Evolutionary conservation across 2,888 invertebrate genomes (phyloP), one percentile per base, ranked within the genome.

Genomic region (Pogonocherus hispidulus): DNA sequence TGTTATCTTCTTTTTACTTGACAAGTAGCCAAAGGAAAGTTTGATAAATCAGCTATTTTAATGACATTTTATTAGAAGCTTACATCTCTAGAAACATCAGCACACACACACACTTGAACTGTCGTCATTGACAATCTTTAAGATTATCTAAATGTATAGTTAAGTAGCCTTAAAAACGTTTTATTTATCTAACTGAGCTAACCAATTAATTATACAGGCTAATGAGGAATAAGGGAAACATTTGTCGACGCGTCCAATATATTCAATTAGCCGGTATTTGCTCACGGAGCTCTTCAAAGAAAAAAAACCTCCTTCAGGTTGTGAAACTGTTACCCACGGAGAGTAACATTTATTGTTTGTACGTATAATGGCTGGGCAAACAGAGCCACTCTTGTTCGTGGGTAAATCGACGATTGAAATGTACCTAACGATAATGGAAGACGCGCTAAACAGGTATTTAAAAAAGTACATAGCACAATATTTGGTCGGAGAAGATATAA

Each of bases 271-370:
- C 16, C 41, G 11, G n/a, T 41, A 14, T 41, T 41, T 41, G 41
- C n/a, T n/a, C 41, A 41, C 41, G 41, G 41, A 5, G n/a, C n/a
- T 41, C 14, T 16, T 41, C 41, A 16, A 41, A 41, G 41, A 41
- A 68, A 62, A 65, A 51, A 57, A 41, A 46, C 60, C 60, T 60
- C 27, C 55, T 54, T 60, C 60, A 54, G 55, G 70, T 72, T 70
- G 73, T 74, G 74, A 76, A 79, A 78, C 76, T 79, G 79, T 79
- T 79, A 79, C 80, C 76, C 75, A 76, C 74, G 70, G 71, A 74
- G 69, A 77, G 77, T 81, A 82, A 82, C 82, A 82, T 81, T 82
- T 81, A 80, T 80, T 82, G 81, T 83, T 83, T 81, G 79, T 81
- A 70, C 77, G 82, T 79, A 79, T 83, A 83, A 83, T 83, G 83